Percentiles rank a stretch among this genome's conserved stretches.
Conservation (phyloP, 2,113 vertebrate genomes). For the Symphodus melops region DNA sequence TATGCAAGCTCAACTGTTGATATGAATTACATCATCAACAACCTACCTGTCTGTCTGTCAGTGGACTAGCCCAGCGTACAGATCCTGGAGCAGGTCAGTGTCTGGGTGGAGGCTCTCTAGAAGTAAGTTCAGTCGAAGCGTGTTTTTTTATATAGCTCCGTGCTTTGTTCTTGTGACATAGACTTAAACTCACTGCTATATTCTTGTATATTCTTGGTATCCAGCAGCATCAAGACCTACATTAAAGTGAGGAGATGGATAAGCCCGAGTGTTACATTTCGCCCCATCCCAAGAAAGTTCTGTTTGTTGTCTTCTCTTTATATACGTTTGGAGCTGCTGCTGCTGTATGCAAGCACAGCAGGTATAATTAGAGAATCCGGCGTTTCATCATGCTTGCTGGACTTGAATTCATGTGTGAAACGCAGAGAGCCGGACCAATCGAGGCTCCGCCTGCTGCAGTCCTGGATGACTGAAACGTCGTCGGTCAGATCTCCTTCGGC, state of each 20-base stretch:
- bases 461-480: constrained; percentile 29
- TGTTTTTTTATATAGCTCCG: too few relatives aligned
- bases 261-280: constrained; percentile 16
- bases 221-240: neutral
- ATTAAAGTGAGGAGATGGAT: constrained; percentile 13
- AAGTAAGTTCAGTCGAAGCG: too few relatives aligned
- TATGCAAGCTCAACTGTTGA: too few relatives aligned
- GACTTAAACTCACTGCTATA: too few relatives aligned
- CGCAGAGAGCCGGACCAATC: constrained; percentile 56
- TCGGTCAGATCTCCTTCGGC: constrained; percentile 41
- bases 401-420: constrained; percentile 77
- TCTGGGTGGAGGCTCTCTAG: too few relatives aligned
- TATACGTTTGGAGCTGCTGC: constrained; percentile 19
- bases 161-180: too few relatives aligned
- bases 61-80: too few relatives aligned
- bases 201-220: neutral
- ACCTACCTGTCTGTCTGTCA: too few relatives aligned
- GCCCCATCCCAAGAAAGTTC: constrained; percentile 10
- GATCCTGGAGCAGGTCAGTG: too few relatives aligned
- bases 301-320: constrained; percentile 11
- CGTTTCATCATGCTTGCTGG: constrained; percentile 67
- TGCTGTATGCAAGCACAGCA: constrained; percentile 34
- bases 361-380: constrained; percentile 62
- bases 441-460: constrained; percentile 51
- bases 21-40: too few relatives aligned